These are phyloP conservation scores for Tenrec ecaudatus DNA, from an alignment of 2,113 vertebrate species.

Conservation along the genomic window DNA sequence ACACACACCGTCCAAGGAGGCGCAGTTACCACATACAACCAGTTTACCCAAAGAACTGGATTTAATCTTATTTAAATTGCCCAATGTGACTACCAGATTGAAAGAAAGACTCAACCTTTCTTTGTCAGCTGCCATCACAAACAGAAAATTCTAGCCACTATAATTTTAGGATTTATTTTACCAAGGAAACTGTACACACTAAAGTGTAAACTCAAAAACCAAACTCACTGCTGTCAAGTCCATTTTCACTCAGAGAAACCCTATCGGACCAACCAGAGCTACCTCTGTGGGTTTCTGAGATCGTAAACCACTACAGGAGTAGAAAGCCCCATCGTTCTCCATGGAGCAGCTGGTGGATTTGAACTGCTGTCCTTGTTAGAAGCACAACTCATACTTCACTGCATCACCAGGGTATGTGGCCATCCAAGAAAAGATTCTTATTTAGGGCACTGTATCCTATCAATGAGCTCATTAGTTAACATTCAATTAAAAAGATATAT, in stretches of 20 bases:
- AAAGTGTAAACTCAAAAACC: not conserved
- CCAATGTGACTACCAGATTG: not conserved
- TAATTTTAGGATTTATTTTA: not conserved
- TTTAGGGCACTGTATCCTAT: not conserved
- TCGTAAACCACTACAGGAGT: too few species aligned
- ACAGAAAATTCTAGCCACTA: not conserved
- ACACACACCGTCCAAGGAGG: not conserved
- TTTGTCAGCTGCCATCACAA: not conserved
- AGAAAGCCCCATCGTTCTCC: too few species aligned
- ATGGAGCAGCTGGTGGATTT: too few species aligned
- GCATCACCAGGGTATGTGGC: too few species aligned
- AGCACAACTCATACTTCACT: too few species aligned
- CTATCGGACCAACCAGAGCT: too few species aligned
- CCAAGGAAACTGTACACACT: not conserved
- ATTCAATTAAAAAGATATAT: not conserved
- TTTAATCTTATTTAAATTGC: not conserved
- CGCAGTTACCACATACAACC: not conserved
- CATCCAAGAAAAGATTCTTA: not conserved
- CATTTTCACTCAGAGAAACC: too few species aligned
- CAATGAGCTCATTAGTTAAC: not conserved
- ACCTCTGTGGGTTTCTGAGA: too few species aligned
- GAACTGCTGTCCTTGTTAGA: too few species aligned
- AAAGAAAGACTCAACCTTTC: not conserved
- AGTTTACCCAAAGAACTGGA: not conserved
- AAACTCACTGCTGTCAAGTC: too few species aligned